Evolutionary conservation across 2,888 invertebrate genomes (phyloP).

Genomic region (Apodemia hepburni): DNA sequence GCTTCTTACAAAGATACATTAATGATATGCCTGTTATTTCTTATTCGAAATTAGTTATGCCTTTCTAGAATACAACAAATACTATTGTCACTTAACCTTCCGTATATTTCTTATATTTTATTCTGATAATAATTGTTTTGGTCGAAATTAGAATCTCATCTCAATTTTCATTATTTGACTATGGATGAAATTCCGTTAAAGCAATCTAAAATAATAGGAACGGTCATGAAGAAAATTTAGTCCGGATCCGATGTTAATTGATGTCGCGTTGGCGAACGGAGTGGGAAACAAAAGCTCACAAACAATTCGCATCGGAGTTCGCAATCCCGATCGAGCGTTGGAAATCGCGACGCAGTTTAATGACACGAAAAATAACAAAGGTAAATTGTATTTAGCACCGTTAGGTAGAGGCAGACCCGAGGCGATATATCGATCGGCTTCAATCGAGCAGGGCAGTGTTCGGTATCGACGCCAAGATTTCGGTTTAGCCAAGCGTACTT

Average conservation of each 20-base stretch:
- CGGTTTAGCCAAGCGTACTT: constrained; percentile 60
- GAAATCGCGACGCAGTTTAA: constrained; percentile 79
- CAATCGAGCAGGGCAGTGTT: constrained; percentile 48
- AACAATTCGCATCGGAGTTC: constrained; percentile 78
- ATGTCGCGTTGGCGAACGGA: constrained; percentile 73
- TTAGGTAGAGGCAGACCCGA: constrained; percentile 59
- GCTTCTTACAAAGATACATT: neutral
- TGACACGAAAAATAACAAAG: constrained; percentile 81
- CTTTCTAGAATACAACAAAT: neutral
- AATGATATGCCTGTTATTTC: neutral
- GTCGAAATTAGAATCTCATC: constrained; percentile 8
- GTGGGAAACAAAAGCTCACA: constrained; percentile 69
- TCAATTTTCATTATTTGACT: constrained; percentile 16
- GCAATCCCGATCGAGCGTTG: constrained; percentile 75
- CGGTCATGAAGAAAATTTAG: constrained; percentile 68
- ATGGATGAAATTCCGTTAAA: constrained; percentile 55
- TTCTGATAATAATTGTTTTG: constrained; percentile 8
- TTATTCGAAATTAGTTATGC: neutral
- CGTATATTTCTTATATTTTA: neutral
- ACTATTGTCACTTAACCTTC: neutral
- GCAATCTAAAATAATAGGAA: constrained; percentile 59
- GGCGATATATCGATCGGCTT: constrained; percentile 61
- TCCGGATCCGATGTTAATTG: constrained; percentile 73
- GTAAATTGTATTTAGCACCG: constrained; percentile 78
- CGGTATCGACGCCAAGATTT: constrained; percentile 48